These are phyloP conservation scores for Nipponacmea schrenckii DNA, from an alignment of 2,888 invertebrate genomes.

Conservation along the genomic window DNA sequence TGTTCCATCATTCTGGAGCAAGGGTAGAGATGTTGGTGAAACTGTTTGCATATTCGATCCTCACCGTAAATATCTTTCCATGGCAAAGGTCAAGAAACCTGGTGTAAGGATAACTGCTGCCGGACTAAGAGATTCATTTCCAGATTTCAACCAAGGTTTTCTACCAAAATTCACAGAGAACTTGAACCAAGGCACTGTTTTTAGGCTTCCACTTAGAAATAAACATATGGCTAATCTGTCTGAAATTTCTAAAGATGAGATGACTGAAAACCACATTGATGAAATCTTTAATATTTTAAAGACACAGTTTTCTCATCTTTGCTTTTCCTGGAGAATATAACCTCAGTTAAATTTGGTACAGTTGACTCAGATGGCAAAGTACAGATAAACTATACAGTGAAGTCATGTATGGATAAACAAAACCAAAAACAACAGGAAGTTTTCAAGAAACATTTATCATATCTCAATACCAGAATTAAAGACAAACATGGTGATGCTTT, in stretches of 20 bases:
- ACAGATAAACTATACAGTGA: constrained; percentile 27
- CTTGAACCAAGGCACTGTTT: constrained; percentile 38
- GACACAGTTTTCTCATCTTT: constrained; percentile 38
- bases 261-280: constrained; percentile 7
- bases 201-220: constrained; percentile 48
- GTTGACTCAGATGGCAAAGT: constrained; percentile 28
- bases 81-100: constrained; percentile 28
- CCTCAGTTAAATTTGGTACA: constrained; percentile 38
- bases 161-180: constrained; percentile 2
- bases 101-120: constrained; percentile 27
- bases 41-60: constrained; percentile 61
- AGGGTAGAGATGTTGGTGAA: constrained; percentile 41
- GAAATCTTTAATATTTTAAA: constrained; percentile 10
- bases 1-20: constrained; percentile 48
- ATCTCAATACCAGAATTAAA: constrained; percentile 8
- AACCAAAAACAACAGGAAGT: constrained; percentile 11
- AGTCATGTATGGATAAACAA: constrained; percentile 16
- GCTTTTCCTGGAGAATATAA: constrained; percentile 57
- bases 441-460: constrained; percentile 17
- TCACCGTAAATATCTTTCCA: constrained; percentile 49
- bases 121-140: neutral
- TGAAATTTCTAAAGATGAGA: constrained; percentile 28
- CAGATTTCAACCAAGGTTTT: constrained; percentile 21
- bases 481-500: neutral
- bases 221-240: constrained; percentile 43